phyloP scores from a whole-genome alignment of 1,140 invertebrate species.

The Chironomus tepperi region DNA sequence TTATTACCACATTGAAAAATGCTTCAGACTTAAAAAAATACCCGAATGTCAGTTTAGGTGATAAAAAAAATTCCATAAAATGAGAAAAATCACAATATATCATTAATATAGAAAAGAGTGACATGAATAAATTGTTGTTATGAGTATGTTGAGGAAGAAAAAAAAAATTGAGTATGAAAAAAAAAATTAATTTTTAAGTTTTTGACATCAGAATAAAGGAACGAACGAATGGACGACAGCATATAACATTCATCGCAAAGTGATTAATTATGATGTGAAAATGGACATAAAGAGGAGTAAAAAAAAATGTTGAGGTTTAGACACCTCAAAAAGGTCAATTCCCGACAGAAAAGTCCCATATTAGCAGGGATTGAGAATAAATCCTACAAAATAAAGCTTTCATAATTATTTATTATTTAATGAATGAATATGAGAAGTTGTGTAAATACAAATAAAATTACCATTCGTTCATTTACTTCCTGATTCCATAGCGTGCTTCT shows the following conservation, averaged over 20 bases:
- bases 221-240: neutral
- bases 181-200: constrained; percentile 23
- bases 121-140: constrained; percentile 11
- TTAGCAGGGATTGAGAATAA: no score
- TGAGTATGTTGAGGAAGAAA: neutral
- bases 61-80: neutral
- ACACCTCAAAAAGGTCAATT: no score
- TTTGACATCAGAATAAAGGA: neutral
- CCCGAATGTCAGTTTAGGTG: neutral
- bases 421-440: no score
- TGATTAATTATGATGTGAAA: constrained; percentile 18
- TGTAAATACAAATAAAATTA: no score
- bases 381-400: no score
- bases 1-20: no score
- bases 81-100: neutral
- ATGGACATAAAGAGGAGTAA: neutral
- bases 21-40: no score
- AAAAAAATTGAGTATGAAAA: neutral
- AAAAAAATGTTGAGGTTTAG: neutral
- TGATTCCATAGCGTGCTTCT: no score
- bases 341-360: no score
- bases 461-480: no score
- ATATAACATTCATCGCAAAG: neutral
- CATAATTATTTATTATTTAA: no score
- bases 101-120: neutral